Evolutionary conservation across 2,888 invertebrate genomes (phyloP), one percentile per base, ranked within the genome.

Genomic region (Drosophila monieri): DNA sequence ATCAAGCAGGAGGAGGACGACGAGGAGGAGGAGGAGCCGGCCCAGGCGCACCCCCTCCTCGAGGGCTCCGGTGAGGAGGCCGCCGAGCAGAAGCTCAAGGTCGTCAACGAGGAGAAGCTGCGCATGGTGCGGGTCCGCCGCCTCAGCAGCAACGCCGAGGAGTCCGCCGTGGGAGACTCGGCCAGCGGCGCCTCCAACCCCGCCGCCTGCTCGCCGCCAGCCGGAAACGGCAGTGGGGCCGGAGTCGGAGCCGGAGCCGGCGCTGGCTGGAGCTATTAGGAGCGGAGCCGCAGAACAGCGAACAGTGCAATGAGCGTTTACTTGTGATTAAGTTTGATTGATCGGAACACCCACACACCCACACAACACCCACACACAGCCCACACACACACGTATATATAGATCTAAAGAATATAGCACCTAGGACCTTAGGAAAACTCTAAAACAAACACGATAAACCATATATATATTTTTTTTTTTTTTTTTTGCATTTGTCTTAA

Each of bases 1-100:
- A 90, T 90, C 64, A 90, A 90, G 47, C 91, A 91, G 73, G 90
- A 90, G 71, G 90, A 90, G 64, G 84, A 89, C 53, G 90, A 90
- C 53, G 91, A 91, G 35, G 90, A 90, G 23, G 83, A 85, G 3
- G 64, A 69, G 9, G 12, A 53, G 32, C 49, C 66, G 15, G 58
- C 64, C 18, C 56, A 47, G 47, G 48, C 2, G 12, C 39, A 58
- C 6, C 69, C 57, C 1, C 14, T 76, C 69, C 89, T 88, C 35
- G 75, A 70, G 6, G 76, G 39, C 30, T 1, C 18, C 18, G 43
- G 12, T 5, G 54, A 53, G 12, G 76, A 66, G 6, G 56, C 64
- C n/a, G 74, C 41, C 74, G 27, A 35, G 35, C 56, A 72, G 44
- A 73, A 80, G 53, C 71, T 89, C 15, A 88, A 88, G 67, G 74